Evolutionary conservation across 2,888 invertebrate genomes (phyloP).

Genomic region (Nycteola revayana): DNA sequence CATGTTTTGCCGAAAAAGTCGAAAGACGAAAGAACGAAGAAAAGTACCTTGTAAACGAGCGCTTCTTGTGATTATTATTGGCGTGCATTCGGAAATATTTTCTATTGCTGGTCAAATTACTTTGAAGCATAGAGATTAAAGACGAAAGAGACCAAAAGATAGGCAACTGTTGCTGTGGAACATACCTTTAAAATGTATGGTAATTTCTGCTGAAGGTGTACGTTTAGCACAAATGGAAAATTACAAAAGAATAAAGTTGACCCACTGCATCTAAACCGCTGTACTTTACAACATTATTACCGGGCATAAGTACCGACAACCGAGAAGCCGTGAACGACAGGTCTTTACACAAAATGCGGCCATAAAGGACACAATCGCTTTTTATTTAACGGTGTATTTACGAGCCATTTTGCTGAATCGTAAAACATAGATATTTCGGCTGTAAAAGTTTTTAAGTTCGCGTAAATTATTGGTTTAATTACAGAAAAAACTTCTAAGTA

Average conservation of each 20-base stretch:
- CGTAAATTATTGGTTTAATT: conserved; percentile 27
- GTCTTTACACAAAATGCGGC: conserved; percentile 28
- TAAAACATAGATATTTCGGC: conserved; percentile 30
- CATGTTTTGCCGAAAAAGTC: too few species aligned
- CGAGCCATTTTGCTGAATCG: conserved; percentile 13
- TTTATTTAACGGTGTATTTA: conserved; percentile 40
- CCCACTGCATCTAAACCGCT: conserved; percentile 1
- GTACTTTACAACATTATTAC: conserved; percentile 33
- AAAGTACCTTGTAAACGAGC: too few species aligned
- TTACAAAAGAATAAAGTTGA: not conserved
- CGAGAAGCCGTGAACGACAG: conserved; percentile 6
- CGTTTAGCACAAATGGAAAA: too few species aligned
- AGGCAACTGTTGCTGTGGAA: too few species aligned
- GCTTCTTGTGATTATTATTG: too few species aligned
- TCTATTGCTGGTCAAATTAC: too few species aligned
- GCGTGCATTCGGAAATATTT: too few species aligned
- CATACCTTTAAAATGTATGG: too few species aligned
- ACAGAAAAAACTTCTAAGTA: not conserved
- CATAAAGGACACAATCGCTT: conserved; percentile 43
- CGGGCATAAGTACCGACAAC: conserved; percentile 17
- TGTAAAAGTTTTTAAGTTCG: conserved; percentile 27
- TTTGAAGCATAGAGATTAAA: too few species aligned
- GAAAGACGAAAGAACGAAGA: too few species aligned
- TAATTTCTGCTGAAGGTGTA: too few species aligned
- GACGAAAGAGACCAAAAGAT: too few species aligned